These are phyloP conservation scores for Lucifuga dentata DNA, from an alignment of 2,113 vertebrate genomes.

Conservation along the genomic window DNA sequence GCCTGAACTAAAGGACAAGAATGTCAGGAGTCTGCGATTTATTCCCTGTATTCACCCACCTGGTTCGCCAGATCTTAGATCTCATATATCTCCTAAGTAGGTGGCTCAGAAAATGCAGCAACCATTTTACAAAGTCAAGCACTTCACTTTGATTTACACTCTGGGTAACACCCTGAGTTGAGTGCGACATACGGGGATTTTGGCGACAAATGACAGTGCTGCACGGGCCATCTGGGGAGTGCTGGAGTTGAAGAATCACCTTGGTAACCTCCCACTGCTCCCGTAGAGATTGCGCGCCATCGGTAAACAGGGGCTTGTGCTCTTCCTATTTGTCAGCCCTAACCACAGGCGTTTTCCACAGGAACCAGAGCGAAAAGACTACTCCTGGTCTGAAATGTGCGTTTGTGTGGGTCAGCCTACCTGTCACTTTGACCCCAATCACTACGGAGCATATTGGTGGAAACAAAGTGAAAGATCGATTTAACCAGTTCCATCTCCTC, in stretches of 20 bases:
- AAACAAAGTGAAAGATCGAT: conserved; percentile 76
- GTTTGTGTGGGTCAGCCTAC: conserved; percentile 25
- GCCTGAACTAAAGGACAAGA: conserved; percentile 56
- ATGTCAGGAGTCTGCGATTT: conserved; percentile 60
- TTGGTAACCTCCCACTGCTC: conserved; percentile 64
- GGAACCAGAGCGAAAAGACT: conserved; percentile 26
- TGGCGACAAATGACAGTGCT: conserved; percentile 68
- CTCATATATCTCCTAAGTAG: conserved; percentile 66
- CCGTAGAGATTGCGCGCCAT: conserved; percentile 46
- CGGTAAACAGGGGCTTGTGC: conserved; percentile 56
- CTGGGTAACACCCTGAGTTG: conserved; percentile 65
- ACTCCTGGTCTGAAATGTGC: conserved; percentile 19
- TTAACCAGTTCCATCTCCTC: conserved; percentile 55
- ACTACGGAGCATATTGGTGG: conserved; percentile 62
- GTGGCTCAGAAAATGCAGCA: conserved; percentile 61
- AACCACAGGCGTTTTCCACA: conserved; percentile 38
- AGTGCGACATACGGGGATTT: conserved; percentile 55
- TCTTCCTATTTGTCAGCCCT: conserved; percentile 44
- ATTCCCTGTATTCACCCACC: conserved; percentile 48
- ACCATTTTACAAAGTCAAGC: conserved; percentile 74
- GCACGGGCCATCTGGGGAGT: conserved; percentile 59
- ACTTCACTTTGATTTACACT: conserved; percentile 72
- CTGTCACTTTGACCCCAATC: conserved; percentile 80
- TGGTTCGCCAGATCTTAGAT: conserved; percentile 49
- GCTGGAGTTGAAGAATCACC: conserved; percentile 74